Evolutionary conservation across 2,888 invertebrate genomes (phyloP).

Genomic region (Onthophagus sagittarius): DNA sequence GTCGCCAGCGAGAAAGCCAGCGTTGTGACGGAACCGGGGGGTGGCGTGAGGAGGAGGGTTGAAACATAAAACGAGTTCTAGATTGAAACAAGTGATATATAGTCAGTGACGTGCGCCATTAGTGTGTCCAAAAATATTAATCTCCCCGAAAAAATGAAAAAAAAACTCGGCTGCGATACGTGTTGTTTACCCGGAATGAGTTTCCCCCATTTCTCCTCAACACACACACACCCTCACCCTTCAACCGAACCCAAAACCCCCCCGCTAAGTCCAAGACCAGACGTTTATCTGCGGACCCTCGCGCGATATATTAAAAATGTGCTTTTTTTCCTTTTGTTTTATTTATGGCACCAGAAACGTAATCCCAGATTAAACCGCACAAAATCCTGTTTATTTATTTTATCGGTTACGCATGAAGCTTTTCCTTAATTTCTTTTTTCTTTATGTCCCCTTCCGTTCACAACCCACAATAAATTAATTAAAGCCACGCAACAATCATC

Average conservation of each 20-base stretch:
- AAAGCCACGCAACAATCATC: not conserved
- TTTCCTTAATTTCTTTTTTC: not conserved
- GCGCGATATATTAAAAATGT: slow-evolving; percentile 25
- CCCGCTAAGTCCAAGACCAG: slow-evolving; percentile 13
- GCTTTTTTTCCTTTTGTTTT: slow-evolving; percentile 26
- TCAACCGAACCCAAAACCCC: slow-evolving; percentile 1
- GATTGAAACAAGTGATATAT: slow-evolving; percentile 54
- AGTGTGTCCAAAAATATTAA: slow-evolving; percentile 54
- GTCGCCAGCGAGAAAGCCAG: not conserved
- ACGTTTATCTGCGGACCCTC: slow-evolving; percentile 6
- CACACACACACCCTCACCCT: not conserved
- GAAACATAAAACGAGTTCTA: slow-evolving; percentile 52
- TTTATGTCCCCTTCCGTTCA: not conserved
- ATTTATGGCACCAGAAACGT: not conserved
- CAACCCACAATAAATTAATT: not conserved
- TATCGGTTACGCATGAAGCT: not conserved
- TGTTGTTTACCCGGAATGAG: slow-evolving; percentile 35
- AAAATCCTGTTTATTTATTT: not conserved
- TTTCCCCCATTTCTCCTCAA: slow-evolving; percentile 25
- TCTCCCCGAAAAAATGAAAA: slow-evolving; percentile 49
- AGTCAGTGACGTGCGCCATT: slow-evolving; percentile 52
- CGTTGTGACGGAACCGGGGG: slow-evolving; percentile 21
- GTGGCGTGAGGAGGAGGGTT: slow-evolving; percentile 31
- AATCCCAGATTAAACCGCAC: not conserved
- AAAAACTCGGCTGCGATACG: slow-evolving; percentile 40